Evolutionary conservation across 2,113 vertebrate species (phyloP), one percentile per base, ranked within the genome.

Genomic region (Oncorhynchus masou): DNA sequence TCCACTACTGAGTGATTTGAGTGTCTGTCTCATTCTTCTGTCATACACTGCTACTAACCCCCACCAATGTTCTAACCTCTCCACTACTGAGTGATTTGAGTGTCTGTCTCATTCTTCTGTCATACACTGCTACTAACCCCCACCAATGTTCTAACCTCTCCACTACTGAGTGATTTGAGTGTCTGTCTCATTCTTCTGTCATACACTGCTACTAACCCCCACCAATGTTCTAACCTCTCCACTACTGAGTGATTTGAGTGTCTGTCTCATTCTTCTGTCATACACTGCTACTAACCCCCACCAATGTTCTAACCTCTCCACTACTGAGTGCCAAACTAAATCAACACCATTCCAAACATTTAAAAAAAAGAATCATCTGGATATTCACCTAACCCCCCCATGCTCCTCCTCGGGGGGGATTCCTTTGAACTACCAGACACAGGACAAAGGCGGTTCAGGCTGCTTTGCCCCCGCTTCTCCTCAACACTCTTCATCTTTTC

Each of bases 401-500:
- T 27, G 83, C 90, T 82, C 81, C 82, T 80, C 78, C 82, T 54
- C 16, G 16, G 51, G 51, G 8, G 15, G 51, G 51, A 54, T 54
- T 54, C 86, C 82, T 83, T 78, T 19, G 16, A 51, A 64, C 77
- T 45, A 45, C 3, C 39, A 45, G 39, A 45, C 39, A 45, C 39
- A 45, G 39, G 39, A 45, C 39, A 81, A 81, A 86, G 89, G 83
- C 83, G 87, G 77, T 78, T 76, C 73, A 82, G 80, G 81, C 86
- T 86, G 82, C 88, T 85, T 85, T 64, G 49, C 80, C 85, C 83
- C 79, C 81, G 90, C 91, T 93, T 92, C 92, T 93, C 90, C 88
- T 89, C 39, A 45, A 11, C 92, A 91, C 93, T 94, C 93, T 91
- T 88, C 91, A 87, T 93, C 88, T 92, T 91, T 92, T 93, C 91